Evolutionary conservation across 1,140 invertebrate species (phyloP), one percentile per base, ranked within the genome.

Genomic region (Drosophila grimshawi): DNA sequence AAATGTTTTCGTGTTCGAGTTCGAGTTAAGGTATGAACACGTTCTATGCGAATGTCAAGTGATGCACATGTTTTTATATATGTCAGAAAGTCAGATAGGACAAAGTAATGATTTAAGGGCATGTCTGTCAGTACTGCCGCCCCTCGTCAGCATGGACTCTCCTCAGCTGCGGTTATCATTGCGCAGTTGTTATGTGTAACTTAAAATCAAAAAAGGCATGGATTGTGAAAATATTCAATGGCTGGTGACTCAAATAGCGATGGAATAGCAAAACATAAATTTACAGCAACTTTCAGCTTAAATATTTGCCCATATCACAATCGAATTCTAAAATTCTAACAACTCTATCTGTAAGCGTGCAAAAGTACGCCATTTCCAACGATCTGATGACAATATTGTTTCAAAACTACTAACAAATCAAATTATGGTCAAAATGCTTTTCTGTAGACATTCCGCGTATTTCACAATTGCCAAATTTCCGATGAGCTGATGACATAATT

Each of bases 51-150:
- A 59, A 37, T 51, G 45, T 67, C 35, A 51, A 61, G 46, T 45
- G 30, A 7, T 61, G 10, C 48, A 51, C 35, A 7, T 52, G 46
- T 52, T 37, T 43, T 35, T 8, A 4, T 4, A 60, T 33, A 48
- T 60, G 57, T 45, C 57, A 60, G 19, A 60, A 49, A 33, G 30
- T 45, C 57, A 45, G 4, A 37, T 33, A 51, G 56, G 43, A 11
- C 66, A 61, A 52, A 35, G n/a, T 30, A 68, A 48, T 66, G 52
- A 66, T 57, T 66, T 30, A 57, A 37, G 33, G 33, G 33, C 43
- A 10, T 49, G 19, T 8, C 59, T 61, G 65, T 61, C 56, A 19
- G 4, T 8, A 11, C 30, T 27, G 7, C 6, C 27, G 35, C 51
- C 5, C 45, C 2, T 27, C 1, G n/a, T 10, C 19, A 19, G n/a